Conservation (phyloP, 2,113 vertebrate species). For the Ciconia maguari region DNA sequence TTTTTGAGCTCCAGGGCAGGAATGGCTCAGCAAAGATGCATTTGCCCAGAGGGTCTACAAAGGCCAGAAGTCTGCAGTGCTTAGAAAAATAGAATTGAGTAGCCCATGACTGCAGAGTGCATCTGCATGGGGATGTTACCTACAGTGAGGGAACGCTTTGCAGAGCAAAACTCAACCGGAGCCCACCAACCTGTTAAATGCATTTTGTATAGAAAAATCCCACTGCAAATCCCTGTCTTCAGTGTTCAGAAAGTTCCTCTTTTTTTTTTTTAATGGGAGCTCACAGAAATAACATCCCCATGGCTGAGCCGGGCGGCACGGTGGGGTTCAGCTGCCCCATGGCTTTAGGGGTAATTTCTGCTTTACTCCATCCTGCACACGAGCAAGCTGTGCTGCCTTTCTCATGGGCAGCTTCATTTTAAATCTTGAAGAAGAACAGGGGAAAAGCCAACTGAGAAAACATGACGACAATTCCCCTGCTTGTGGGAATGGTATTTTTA, state of each 20-base stretch:
- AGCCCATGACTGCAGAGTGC: neutral
- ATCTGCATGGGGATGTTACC: neutral
- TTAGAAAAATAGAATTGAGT: neutral
- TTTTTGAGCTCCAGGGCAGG: neutral
- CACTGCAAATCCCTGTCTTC: neutral
- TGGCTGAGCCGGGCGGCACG: neutral
- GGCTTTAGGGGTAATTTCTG: neutral
- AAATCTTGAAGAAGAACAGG: neutral
- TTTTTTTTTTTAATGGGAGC: neutral
- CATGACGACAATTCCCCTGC: neutral
- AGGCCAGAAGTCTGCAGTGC: neutral
- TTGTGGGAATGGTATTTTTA: neutral
- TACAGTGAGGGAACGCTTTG: neutral
- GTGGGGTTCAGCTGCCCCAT: neutral
- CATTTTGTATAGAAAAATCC: neutral
- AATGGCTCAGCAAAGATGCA: neutral
- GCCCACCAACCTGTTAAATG: neutral
- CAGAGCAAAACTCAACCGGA: neutral
- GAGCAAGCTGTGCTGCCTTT: neutral
- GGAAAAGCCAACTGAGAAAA: neutral
- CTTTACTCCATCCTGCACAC: neutral
- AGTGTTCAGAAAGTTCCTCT: neutral
- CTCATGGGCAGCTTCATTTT: neutral
- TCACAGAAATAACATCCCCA: neutral
- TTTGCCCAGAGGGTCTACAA: neutral